Evolutionary conservation across 2,888 invertebrate genomes (phyloP), one percentile per base, ranked within the genome.

Genomic region (Gastrophysa polygoni): DNA sequence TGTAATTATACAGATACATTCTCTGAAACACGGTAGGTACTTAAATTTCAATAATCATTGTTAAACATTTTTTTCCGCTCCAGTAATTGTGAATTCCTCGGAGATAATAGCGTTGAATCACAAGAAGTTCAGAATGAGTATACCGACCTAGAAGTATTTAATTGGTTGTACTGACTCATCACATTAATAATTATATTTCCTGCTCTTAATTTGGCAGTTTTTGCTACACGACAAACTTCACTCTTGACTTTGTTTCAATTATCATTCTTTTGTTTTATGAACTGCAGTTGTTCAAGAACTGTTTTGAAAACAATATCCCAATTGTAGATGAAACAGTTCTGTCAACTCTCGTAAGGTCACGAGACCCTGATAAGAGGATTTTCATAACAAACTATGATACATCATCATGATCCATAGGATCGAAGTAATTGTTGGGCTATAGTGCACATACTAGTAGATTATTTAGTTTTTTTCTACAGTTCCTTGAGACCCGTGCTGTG

Each of bases 81-180:
- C 49, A 24, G 49, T 57, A 38, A 34, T 34, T 57, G 20, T 34
- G 20, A 11, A 11, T 21, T 47, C 10, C 52, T 52, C 14, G 11
- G 14, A 43, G 16, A 44, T 54, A 34, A 54, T 38, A 38, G 21
- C 43, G 43, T 54, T 54, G 43, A 54, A 54, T 54, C 54, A 54
- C 43, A 34, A 24, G 43, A 16, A 43, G 43, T 43, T 54, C 11
- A 20, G 43, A 44, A 54, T 16, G 54, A 55, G 59, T 50, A 55
- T 47, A 59, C 54, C 59, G 54, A 59, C 55, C 48, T 59, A 49
- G 55, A 24, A 59, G 55, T 38, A 47, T 49, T 49, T 48, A 59
- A 59, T 59, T 48, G 55, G n/a, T 4, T 48, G 29, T 28, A 47
- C 28, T 59, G 59, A 59, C 38, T 59, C 59, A 59, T 18, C 32